A percentile compares a stretch with the other conserved stretches of the same genome.
These are phyloP conservation scores for Sebastes diploproa DNA, from an alignment of 2,797 vertebrate genomes.

Conservation along the genomic window DNA sequence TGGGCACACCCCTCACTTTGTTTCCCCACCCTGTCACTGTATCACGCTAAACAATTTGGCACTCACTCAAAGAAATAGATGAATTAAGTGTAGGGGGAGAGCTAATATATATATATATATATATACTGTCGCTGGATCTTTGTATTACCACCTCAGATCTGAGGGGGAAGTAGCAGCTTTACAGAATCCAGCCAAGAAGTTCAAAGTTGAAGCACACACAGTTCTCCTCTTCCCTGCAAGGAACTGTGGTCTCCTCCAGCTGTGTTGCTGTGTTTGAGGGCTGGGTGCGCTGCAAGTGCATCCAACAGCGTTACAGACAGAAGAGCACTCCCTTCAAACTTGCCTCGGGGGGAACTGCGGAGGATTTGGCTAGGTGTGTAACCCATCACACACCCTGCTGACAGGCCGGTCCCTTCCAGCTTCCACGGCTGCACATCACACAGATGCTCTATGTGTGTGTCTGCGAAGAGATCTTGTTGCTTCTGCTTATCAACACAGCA, in stretches of 20 bases:
- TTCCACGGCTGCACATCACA: constrained; percentile 55
- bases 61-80: constrained; percentile 15
- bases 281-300: constrained; percentile 50
- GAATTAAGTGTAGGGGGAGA: constrained; percentile 10
- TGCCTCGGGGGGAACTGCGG: constrained; percentile 50
- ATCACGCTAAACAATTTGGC: constrained; percentile 39
- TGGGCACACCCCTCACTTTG: constrained; percentile 31
- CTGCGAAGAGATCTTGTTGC: constrained; percentile 21
- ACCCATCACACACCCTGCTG: constrained; percentile 60
- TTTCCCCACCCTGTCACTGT: constrained; percentile 41
- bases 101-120: neutral
- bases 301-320: constrained; percentile 65
- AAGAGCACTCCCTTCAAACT: constrained; percentile 61
- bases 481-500: constrained; percentile 60
- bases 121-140: neutral
- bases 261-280: constrained; percentile 61
- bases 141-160: constrained; percentile 24
- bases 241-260: constrained; percentile 60
- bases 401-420: constrained; percentile 51
- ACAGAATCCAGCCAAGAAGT: constrained; percentile 41
- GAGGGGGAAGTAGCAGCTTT: constrained; percentile 38
- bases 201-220: constrained; percentile 53
- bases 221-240: constrained; percentile 54
- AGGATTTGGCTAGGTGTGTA: constrained; percentile 66
- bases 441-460: constrained; percentile 44